A percentile compares a stretch with the other conserved stretches of the same genome.
Evolutionary conservation across 2,888 invertebrate genomes (phyloP).

Genomic region (Harpalus rufipes): DNA sequence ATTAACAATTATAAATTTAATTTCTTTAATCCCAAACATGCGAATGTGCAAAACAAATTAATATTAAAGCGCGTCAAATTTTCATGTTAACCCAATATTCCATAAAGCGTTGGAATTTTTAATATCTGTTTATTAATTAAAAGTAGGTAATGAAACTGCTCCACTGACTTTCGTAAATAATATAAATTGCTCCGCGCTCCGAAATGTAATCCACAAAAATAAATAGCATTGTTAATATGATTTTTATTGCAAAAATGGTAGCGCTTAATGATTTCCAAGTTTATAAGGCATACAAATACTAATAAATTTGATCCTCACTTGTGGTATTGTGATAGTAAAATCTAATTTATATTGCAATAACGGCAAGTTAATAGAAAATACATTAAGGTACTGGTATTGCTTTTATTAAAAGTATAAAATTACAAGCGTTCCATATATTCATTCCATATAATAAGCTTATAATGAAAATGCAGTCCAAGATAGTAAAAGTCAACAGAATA

Average conservation of each 20-base stretch:
- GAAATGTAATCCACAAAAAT: slow-evolving; percentile 10
- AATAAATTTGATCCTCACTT: slow-evolving; percentile 32
- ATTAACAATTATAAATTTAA: slow-evolving; percentile 23
- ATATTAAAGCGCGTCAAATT: slow-evolving; percentile 38
- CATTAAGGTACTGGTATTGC: slow-evolving; percentile 38
- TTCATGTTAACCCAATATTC: slow-evolving; percentile 15
- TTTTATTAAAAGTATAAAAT: slow-evolving; percentile 54
- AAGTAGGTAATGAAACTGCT: slow-evolving; percentile 37
- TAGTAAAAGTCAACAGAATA: no score
- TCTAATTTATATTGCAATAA: slow-evolving; percentile 36
- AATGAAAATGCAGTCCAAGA: slow-evolving; percentile 8
- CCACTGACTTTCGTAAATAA: slow-evolving; percentile 34
- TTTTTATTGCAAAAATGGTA: slow-evolving; percentile 9
- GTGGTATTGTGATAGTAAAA: slow-evolving; percentile 7
- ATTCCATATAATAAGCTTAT: slow-evolving; percentile 12
- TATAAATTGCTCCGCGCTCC: slow-evolving; percentile 26
- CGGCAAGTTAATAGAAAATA: slow-evolving; percentile 32
- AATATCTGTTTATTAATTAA: slow-evolving; percentile 47
- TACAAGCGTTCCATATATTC: slow-evolving; percentile 12
- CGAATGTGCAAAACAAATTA: slow-evolving; percentile 24
- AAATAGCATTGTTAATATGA: neutral
- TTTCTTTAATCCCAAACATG: neutral
- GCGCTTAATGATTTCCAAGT: slow-evolving; percentile 5
- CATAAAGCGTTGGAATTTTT: slow-evolving; percentile 25
- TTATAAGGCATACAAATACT: neutral